A percentile compares a stretch with the other conserved stretches of the same genome.
phyloP scores from a whole-genome alignment of 1,140 invertebrate species.

The Bombus balteatus region DNA sequence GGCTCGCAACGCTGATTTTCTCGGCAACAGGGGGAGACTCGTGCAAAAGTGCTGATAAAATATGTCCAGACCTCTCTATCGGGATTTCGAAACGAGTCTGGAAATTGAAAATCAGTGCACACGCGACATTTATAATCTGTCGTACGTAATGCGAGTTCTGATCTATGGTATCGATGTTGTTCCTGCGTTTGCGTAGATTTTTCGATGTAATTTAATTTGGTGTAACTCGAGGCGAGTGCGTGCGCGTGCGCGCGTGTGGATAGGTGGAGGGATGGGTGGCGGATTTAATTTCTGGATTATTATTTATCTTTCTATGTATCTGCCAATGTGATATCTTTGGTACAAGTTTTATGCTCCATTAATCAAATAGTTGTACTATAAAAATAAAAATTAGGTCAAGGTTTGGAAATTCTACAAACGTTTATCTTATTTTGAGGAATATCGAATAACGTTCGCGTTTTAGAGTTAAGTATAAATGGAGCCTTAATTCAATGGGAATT shows the following conservation, averaged over 20 bases:
- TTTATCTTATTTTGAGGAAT: not conserved
- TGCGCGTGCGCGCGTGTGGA: too few species aligned
- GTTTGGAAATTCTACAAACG: not conserved
- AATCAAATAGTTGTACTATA: accelerated
- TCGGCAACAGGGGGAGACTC: not conserved
- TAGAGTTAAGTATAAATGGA: not conserved
- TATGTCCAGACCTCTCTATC: not conserved
- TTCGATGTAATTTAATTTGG: too few species aligned
- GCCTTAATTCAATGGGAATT: not conserved
- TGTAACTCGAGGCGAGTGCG: too few species aligned
- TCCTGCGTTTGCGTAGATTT: too few species aligned
- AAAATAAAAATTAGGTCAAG: not conserved
- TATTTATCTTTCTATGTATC: too few species aligned
- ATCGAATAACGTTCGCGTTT: not conserved
- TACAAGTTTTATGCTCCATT: not conserved
- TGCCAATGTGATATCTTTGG: too few species aligned
- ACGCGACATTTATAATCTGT: not conserved
- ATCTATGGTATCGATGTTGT: not conserved
- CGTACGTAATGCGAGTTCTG: not conserved
- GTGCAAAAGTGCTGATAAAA: slow-evolving; percentile 38
- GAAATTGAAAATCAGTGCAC: slow-evolving; percentile 20
- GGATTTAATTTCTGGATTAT: too few species aligned
- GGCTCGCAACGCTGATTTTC: not conserved
- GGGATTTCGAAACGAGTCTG: not conserved
- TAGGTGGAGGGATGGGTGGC: too few species aligned